These are phyloP conservation scores for Oncorhynchus gorbuscha DNA, from an alignment of 2,113 vertebrate genomes.

Conservation along the genomic window DNA sequence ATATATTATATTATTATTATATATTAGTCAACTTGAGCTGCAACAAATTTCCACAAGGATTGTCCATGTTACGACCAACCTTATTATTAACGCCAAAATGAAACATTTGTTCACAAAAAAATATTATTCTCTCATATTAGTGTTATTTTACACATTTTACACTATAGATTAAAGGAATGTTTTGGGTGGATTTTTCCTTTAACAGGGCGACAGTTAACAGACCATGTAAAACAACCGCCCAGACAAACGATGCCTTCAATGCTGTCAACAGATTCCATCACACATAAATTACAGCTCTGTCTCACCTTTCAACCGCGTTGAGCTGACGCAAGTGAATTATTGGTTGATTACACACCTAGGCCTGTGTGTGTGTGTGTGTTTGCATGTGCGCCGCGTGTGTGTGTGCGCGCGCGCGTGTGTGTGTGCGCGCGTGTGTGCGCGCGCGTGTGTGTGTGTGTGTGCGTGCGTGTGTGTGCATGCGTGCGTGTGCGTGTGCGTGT, in stretches of 20 bases:
- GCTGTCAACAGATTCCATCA: constrained; percentile 41
- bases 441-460: too few relatives aligned
- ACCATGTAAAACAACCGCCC: constrained; percentile 15
- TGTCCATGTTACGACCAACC: too few relatives aligned
- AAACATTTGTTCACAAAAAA: too few relatives aligned
- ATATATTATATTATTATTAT: too few relatives aligned
- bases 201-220: constrained; percentile 27
- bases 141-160: too few relatives aligned
- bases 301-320: constrained; percentile 37
- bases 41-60: too few relatives aligned
- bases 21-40: too few relatives aligned
- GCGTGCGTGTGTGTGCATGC: fast-evolving
- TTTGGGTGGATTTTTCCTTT: neutral
- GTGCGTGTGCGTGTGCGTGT: fast-evolving
- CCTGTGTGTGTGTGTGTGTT: neutral
- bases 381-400: too few relatives aligned
- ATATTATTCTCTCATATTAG: too few relatives aligned
- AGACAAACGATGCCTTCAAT: constrained; percentile 20
- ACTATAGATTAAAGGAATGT: too few relatives aligned
- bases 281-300: constrained; percentile 47
- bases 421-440: fast-evolving
- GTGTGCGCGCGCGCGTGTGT: too few relatives aligned
- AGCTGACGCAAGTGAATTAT: constrained; percentile 66
- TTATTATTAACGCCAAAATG: too few relatives aligned
- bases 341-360: constrained; percentile 62